phyloP scores from a whole-genome alignment of 2,797 vertebrate genomes.

The Threskiornis aethiopicus region DNA sequence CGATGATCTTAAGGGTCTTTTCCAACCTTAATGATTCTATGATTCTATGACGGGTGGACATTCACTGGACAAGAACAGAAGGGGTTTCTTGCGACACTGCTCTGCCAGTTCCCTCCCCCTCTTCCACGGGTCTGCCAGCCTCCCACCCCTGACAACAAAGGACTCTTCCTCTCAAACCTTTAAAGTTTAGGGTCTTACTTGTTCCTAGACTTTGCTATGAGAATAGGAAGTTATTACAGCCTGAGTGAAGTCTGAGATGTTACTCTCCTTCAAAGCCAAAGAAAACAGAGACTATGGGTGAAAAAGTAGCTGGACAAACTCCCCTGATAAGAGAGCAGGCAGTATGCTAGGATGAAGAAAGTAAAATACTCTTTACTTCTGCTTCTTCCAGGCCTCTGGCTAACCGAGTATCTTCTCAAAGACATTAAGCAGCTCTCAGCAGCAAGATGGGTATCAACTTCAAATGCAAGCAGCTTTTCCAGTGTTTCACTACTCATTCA shows the following conservation, averaged over 20 bases:
- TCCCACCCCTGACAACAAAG: neutral
- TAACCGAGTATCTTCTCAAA: neutral
- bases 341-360: neutral
- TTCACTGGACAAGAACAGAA: neutral
- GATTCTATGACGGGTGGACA: too few relatives aligned
- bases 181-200: neutral
- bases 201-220: neutral
- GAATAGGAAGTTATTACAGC: neutral
- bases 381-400: neutral
- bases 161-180: neutral
- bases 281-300: neutral
- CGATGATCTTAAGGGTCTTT: too few relatives aligned
- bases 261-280: neutral
- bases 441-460: neutral
- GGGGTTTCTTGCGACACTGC: neutral
- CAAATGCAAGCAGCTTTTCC: neutral
- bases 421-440: neutral
- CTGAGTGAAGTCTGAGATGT: neutral
- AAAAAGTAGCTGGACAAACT: neutral
- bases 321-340: neutral
- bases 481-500: neutral
- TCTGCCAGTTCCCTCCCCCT: neutral
- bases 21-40: too few relatives aligned
- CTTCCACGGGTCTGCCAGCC: neutral
- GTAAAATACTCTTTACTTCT: neutral